These are phyloP conservation scores for Glyphotaelius pellucidus DNA, from an alignment of 2,888 invertebrate species.

Conservation along the genomic window DNA sequence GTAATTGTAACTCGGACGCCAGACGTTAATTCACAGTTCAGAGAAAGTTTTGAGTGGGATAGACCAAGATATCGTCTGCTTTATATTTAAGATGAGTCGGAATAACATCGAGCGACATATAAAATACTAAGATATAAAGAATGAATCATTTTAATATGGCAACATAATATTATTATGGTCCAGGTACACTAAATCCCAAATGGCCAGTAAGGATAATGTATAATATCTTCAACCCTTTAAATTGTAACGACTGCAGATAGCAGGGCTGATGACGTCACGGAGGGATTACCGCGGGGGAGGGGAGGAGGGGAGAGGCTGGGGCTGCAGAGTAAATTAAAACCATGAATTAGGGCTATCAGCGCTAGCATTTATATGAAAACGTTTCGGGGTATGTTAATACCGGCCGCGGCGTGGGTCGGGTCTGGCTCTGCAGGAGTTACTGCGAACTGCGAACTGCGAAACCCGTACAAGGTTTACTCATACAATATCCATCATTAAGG, in stretches of 20 bases:
- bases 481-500: background rate
- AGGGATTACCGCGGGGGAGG: conserved; percentile 15
- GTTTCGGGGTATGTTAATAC: background rate
- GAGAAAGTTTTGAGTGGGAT: no score
- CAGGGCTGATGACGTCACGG: conserved; percentile 29
- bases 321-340: conserved; percentile 35
- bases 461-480: background rate
- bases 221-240: conserved; percentile 12
- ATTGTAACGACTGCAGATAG: conserved; percentile 24
- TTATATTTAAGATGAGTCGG: no score
- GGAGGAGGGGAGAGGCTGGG: background rate
- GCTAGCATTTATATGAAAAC: conserved; percentile 31
- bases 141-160: background rate
- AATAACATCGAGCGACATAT: background rate
- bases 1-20: no score
- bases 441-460: background rate
- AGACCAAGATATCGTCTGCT: no score
- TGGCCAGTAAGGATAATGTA: background rate
- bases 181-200: background rate
- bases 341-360: conserved; percentile 42
- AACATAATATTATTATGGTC: background rate
- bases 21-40: no score
- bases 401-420: background rate
- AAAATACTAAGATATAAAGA: background rate
- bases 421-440: background rate